Evolutionary conservation across 2,888 invertebrate species (phyloP).

Genomic region (Drosophila mimetica): DNA sequence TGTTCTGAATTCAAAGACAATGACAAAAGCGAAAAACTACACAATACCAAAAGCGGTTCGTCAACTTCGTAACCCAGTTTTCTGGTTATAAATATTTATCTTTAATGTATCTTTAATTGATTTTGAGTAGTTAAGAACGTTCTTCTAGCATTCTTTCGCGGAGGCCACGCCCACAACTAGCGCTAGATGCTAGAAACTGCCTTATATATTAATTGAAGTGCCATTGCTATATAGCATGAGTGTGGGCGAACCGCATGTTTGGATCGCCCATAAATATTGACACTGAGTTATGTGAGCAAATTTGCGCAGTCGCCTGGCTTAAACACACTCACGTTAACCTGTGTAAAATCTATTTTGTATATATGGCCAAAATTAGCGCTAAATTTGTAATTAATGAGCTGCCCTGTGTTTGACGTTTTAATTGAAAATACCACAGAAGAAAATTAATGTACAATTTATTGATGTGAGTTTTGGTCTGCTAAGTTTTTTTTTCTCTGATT

Average conservation of each 20-base stretch:
- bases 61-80: conserved; percentile 54
- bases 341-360: conserved; percentile 15
- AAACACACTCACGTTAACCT: conserved; percentile 6
- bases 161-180: conserved; percentile 59
- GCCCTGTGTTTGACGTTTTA: conserved; percentile 62
- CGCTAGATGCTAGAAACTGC: conserved; percentile 11
- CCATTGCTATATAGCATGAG: background rate
- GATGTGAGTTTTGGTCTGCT: conserved; percentile 22
- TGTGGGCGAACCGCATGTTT: conserved; percentile 34
- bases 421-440: conserved; percentile 59
- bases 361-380: conserved; percentile 52
- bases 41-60: conserved; percentile 25
- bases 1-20: background rate
- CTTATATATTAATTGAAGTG: conserved; percentile 10
- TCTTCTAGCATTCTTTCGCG: conserved; percentile 21
- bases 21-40: background rate
- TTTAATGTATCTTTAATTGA: conserved; percentile 64
- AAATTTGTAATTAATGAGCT: conserved; percentile 68
- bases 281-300: conserved; percentile 64
- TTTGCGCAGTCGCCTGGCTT: conserved; percentile 56
- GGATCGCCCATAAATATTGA: conserved; percentile 59
- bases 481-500: conserved; percentile 11
- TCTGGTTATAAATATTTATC: conserved; percentile 38
- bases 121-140: conserved; percentile 46
- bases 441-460: conserved; percentile 54